phyloP scores from a whole-genome alignment of 2,888 invertebrate genomes.

The Osedax fenrisi region DNA sequence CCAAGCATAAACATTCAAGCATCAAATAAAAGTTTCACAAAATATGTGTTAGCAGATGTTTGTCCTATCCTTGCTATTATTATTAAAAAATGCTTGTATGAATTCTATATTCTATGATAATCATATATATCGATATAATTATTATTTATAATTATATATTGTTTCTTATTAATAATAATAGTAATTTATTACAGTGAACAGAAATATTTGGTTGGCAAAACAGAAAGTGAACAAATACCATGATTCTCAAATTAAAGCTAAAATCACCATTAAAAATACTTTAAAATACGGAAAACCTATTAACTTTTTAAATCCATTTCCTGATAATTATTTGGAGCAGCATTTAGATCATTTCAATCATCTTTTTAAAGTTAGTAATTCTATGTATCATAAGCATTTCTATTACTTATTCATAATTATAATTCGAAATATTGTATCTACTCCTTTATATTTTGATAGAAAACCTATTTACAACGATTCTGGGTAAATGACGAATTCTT shows the following conservation, averaged over 20 bases:
- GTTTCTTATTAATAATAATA: no score
- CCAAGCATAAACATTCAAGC: no score
- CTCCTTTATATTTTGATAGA: slow-evolving; percentile 29
- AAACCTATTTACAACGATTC: slow-evolving; percentile 37
- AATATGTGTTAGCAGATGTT: no score
- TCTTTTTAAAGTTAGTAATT: background rate
- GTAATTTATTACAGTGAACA: no score
- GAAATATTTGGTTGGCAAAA: background rate
- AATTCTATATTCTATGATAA: no score
- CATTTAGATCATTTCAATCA: background rate
- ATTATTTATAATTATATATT: no score
- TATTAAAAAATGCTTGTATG: no score
- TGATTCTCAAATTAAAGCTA: background rate
- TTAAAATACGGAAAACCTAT: background rate
- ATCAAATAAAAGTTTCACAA: no score
- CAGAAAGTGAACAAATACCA: background rate
- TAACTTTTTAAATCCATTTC: background rate
- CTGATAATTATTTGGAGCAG: background rate
- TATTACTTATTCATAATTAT: background rate
- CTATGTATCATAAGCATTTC: background rate
- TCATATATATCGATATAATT: no score
- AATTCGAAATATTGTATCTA: no score
- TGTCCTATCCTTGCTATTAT: no score
- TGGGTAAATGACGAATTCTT: slow-evolving; percentile 38
- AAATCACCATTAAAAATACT: background rate